A percentile compares a stretch with the other conserved stretches of the same genome.
Evolutionary conservation across 1,140 invertebrate species (phyloP).

Genomic region (Ceratoteleas bidentatus): DNA sequence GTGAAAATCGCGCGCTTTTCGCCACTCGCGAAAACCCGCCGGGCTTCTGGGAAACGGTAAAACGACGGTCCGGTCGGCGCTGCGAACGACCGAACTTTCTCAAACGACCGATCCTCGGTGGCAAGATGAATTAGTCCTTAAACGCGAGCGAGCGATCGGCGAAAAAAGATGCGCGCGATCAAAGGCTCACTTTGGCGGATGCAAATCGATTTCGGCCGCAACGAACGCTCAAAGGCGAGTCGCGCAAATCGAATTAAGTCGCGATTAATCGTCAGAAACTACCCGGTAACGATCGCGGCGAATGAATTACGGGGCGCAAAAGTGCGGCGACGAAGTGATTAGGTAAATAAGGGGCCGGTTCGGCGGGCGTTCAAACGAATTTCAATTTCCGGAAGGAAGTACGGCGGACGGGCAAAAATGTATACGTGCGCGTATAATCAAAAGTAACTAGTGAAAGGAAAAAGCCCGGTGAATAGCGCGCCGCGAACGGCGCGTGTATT

Average conservation of each 20-base stretch:
- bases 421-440: slow-evolving; percentile 53
- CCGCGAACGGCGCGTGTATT: slow-evolving; percentile 36
- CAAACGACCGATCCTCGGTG: slow-evolving; percentile 1
- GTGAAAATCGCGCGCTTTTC: too few species aligned
- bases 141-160: not conserved
- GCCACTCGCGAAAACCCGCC: too few species aligned
- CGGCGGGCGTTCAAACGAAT: slow-evolving; percentile 24
- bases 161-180: not conserved
- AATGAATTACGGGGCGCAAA: slow-evolving; percentile 18
- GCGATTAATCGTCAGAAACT: slow-evolving; percentile 15
- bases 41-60: too few species aligned
- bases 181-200: slow-evolving; percentile 16
- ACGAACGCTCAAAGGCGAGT: slow-evolving; percentile 12
- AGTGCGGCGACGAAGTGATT: slow-evolving; percentile 12
- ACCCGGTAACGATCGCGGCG: slow-evolving; percentile 16
- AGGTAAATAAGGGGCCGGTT: slow-evolving; percentile 37
- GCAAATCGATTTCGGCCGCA: slow-evolving; percentile 12
- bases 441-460: slow-evolving; percentile 62
- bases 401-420: slow-evolving; percentile 47
- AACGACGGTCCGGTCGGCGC: not conserved
- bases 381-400: slow-evolving; percentile 66
- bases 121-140: slow-evolving; percentile 4
- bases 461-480: slow-evolving; percentile 41
- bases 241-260: slow-evolving; percentile 24
- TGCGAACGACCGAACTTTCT: slow-evolving; percentile 4